Conservation (phyloP, 2,888 invertebrate genomes). For the Melinaea marsaeus region DNA sequence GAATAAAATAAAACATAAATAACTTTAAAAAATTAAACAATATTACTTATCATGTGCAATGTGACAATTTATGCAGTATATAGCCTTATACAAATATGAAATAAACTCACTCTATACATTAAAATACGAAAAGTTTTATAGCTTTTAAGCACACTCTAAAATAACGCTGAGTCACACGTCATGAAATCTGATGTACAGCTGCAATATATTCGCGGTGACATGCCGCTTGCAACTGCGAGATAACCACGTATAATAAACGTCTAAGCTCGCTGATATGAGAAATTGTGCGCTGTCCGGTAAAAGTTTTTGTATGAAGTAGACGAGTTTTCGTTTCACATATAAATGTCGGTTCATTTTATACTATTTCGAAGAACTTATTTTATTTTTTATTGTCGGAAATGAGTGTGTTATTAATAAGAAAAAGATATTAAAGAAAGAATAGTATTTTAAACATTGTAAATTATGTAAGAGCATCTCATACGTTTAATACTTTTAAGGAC, state of each 20-base stretch:
- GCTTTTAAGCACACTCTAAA: slow-evolving; percentile 9
- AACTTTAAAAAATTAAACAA: no score
- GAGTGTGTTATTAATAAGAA: no score
- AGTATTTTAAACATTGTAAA: no score
- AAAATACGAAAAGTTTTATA: not conserved
- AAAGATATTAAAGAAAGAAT: no score
- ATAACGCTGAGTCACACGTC: slow-evolving; percentile 20
- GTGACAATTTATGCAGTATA: not conserved
- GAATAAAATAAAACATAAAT: no score
- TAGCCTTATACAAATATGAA: not conserved
- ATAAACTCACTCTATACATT: not conserved
- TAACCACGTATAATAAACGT: slow-evolving; percentile 30
- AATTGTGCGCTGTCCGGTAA: slow-evolving; percentile 19
- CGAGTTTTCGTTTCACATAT: not conserved
- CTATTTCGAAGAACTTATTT: not conserved
- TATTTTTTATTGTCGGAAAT: not conserved
- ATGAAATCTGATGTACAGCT: slow-evolving; percentile 22
- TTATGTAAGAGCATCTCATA: no score
- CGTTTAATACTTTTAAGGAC: no score
- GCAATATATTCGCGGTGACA: slow-evolving; percentile 27
- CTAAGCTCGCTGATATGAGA: slow-evolving; percentile 27
- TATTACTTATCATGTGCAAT: no score
- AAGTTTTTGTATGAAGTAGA: not conserved
- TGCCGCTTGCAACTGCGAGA: slow-evolving; percentile 25
- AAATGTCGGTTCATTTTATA: not conserved